Evolutionary conservation across 2,113 vertebrate genomes (phyloP).

Genomic region (Cyprinodon tularosa): DNA sequence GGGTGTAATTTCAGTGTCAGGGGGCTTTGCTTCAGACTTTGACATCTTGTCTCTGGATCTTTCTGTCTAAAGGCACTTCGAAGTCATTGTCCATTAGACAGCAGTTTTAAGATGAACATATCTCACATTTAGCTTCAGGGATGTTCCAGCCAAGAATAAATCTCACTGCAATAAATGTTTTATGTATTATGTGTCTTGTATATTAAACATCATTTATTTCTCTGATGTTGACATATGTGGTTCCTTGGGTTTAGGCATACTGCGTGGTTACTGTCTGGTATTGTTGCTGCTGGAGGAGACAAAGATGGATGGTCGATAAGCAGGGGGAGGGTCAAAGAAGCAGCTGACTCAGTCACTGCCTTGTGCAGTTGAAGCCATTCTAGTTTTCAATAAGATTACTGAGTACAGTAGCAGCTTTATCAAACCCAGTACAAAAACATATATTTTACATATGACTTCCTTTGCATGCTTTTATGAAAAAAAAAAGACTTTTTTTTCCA

Average conservation of each 20-base stretch:
- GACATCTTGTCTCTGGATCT: slow-evolving; percentile 16
- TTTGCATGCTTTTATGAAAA: neutral
- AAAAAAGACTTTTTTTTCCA: neutral
- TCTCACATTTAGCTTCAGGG: neutral
- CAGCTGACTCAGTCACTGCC: slow-evolving; percentile 25
- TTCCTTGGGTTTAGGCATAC: neutral
- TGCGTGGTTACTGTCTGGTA: slow-evolving; percentile 26
- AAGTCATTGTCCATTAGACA: slow-evolving; percentile 21
- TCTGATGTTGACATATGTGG: neutral
- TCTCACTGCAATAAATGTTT: neutral
- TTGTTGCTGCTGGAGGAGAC: slow-evolving; percentile 21
- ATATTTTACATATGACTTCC: neutral
- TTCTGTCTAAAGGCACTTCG: slow-evolving; percentile 18
- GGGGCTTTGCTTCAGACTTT: neutral
- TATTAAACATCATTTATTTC: neutral
- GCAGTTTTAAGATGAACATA: slow-evolving; percentile 10
- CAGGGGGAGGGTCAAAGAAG: slow-evolving; percentile 35
- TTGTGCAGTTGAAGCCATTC: slow-evolving; percentile 2
- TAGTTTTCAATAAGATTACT: too few species aligned
- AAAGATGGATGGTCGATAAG: slow-evolving; percentile 47
- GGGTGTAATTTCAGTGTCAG: slow-evolving; percentile 40
- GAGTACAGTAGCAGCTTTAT: neutral
- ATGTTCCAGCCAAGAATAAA: neutral
- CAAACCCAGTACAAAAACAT: neutral
- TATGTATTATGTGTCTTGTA: slow-evolving; percentile 2